Evolutionary conservation across 2,888 invertebrate genomes (phyloP).

Genomic region (Hipparchia sbordonii): DNA sequence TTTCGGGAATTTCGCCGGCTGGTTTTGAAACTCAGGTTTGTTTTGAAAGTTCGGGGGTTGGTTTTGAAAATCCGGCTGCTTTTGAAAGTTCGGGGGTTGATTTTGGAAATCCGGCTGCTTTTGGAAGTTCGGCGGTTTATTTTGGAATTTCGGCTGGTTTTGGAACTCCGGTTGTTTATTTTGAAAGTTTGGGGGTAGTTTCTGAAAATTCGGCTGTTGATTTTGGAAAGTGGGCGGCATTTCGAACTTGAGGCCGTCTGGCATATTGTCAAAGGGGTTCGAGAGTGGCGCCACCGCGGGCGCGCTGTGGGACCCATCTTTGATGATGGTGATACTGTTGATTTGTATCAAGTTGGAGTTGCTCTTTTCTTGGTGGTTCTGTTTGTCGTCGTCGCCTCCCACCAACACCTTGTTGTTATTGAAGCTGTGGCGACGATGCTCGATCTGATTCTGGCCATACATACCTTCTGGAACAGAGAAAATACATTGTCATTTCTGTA

Average conservation of each 20-base stretch:
- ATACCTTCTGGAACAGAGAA: slow-evolving; percentile 60
- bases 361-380: slow-evolving; percentile 52
- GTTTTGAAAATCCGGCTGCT: slow-evolving; percentile 1
- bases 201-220: slow-evolving; percentile 28
- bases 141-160: slow-evolving; percentile 5
- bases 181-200: background rate
- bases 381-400: slow-evolving; percentile 64
- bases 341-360: slow-evolving; percentile 56
- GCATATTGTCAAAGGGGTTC: slow-evolving; percentile 71
- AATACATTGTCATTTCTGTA: background rate
- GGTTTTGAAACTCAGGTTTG: background rate
- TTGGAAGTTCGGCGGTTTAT: background rate
- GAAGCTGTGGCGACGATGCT: slow-evolving; percentile 68
- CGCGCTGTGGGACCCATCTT: slow-evolving; percentile 51
- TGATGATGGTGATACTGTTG: slow-evolving; percentile 45
- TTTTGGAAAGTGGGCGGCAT: slow-evolving; percentile 39
- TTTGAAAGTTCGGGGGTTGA: slow-evolving; percentile 26
- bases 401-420: slow-evolving; percentile 77
- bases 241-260: slow-evolving; percentile 51
- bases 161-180: slow-evolving; percentile 5
- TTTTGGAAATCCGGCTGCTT: slow-evolving; percentile 35
- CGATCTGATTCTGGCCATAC: slow-evolving; percentile 74
- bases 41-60: background rate
- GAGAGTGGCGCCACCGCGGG: slow-evolving; percentile 57
- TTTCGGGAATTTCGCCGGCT: background rate